Evolutionary conservation across 2,797 vertebrate species (phyloP).

Genomic region (Vespertilio murinus): DNA sequence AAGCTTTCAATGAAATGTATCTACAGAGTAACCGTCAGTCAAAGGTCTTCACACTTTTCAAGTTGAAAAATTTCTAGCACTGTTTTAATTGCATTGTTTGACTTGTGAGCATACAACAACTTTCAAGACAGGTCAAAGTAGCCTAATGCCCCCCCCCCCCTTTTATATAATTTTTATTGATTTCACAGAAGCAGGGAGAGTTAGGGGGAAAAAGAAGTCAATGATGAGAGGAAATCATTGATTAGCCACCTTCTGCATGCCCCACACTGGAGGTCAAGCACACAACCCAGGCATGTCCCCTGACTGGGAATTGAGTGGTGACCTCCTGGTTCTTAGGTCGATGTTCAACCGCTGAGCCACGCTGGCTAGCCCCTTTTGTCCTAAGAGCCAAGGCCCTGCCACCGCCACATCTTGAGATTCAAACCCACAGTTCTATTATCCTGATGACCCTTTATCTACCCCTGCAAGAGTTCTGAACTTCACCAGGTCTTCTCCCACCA

Average conservation of each 20-base stretch:
- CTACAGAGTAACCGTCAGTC: neutral
- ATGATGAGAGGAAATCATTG: too few relatives aligned
- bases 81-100: neutral
- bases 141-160: neutral
- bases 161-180: too few relatives aligned
- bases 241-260: too few relatives aligned
- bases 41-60: neutral
- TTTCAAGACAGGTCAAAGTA: neutral
- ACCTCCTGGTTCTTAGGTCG: too few relatives aligned
- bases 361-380: neutral
- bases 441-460: neutral
- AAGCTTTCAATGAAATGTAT: neutral
- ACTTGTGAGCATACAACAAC: neutral
- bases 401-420: neutral
- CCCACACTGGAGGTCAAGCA: too few relatives aligned
- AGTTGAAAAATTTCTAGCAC: neutral
- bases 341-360: too few relatives aligned
- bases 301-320: too few relatives aligned
- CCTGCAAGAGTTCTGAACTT: neutral
- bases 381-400: neutral
- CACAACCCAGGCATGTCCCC: too few relatives aligned
- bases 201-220: too few relatives aligned
- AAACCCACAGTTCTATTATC: neutral
- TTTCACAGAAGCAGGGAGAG: too few relatives aligned
- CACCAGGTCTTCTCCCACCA: too few relatives aligned